Base-by-base conservation (phyloP, 2,113 vertebrate species). In the Lasiurus cinereus region DNA sequence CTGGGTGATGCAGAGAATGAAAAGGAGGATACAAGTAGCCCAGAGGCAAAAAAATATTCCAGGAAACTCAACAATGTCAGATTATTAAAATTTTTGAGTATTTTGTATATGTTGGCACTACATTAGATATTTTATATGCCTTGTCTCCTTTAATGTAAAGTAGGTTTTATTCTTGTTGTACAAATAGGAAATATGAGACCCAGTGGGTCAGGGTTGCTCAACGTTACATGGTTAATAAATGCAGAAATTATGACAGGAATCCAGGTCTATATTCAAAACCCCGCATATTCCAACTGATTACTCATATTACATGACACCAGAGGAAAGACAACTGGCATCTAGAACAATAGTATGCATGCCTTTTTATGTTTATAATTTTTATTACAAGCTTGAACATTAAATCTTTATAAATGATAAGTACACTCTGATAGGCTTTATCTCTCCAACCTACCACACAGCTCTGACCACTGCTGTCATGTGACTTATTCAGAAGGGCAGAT, bases 291-390 rank as follows among this genome's bases (percentile, higher is more conserved):
- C 74, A 86, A 73, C 4, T 50, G 39, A 90, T 82, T 74, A 54
- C 31, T 13, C 31, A 82, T 4, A 78, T 85, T 72, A 54, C 36
- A 67, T 64, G 15, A 21, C 92, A 73, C 59, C 24, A 69, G 24
- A 29, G 29, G 77, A 84, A 86, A 78, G 22, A 46, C 29, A 86
- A 31, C 6, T 46, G 5, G 66, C 6, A 83, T 70, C 21, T 79
- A 36, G 4, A 92, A 56, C 15, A 74, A 46, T 22, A 85, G 24
- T 33, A 52, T 69, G 16, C 5, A 24, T 16, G 54, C 29, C 13
- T 70, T 90, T 78, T 86, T 36, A 79, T 79, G n/a, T 90, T 29
- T 83, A 50, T 56, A 72, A 83, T 64, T 88, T 90, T 85, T 48
- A 72, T 6, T 80, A 24, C 9, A 85, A 70, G 7, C 3, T 82